Evolutionary conservation across 2,888 invertebrate genomes (phyloP), one percentile per base, ranked within the genome.

Genomic region (Nebria brevicollis): DNA sequence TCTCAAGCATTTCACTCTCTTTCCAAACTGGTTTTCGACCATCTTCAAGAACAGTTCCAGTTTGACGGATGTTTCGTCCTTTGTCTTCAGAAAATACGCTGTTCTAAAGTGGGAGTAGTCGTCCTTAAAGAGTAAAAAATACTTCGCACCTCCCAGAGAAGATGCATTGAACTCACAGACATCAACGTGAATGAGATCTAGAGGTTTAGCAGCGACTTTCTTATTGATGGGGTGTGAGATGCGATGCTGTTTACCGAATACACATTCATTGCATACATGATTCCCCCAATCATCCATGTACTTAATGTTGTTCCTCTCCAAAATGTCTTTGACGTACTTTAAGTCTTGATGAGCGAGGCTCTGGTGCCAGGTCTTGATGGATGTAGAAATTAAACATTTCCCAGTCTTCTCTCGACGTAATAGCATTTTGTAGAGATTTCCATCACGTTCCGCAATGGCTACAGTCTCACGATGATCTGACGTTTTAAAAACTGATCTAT

Each of bases 311-410:
- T 83, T 83, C 72, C 74, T 84, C 1, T 84, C 83, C 15, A 85
- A 73, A n/a, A 85, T 83, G 10, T 84, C 77, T 82, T 81, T 83
- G 1, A 85, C 83, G 68, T 85, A 83, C 77, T 70, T 76, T 7
- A 86, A 74, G 83, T 86, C 85, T 82, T 86, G 84, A 64, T 86
- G 85, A 10, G 85, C 85, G 5, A 86, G 72, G 72, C 82, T 82
- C 83, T 86, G 86, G 72, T 86, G 85, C 85, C 85, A 86, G 2
- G 8, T 64, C 83, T 80, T 85, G 1, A 85, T 82, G 6, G 86
- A 86, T 0, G 82, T 68, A 10, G 73, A 72, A 7, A 76, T 20
- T 65, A 80, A 42, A 76, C 80, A 76, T 42, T 76, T 80, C 25
- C 66, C 68, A 20, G 72, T 72, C 11, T 64, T 4, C 70, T 79